Evolutionary conservation across 2,888 invertebrate genomes (phyloP).

Genomic region (Heliconius hortense): DNA sequence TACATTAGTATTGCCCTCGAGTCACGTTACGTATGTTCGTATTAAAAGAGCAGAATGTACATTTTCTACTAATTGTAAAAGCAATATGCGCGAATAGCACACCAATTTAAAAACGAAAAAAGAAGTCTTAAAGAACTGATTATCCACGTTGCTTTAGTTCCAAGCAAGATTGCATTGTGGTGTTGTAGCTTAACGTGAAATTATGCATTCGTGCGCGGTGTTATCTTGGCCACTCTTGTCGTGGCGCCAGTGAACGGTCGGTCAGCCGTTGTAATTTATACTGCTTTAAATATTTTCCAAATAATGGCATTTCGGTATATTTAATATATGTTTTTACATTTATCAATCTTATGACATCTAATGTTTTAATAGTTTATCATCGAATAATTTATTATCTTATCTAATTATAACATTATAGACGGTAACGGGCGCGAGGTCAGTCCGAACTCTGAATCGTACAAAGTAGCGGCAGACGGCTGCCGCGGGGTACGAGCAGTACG

Average conservation of each 20-base stretch:
- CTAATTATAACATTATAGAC: neutral
- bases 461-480: conserved; percentile 46
- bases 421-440: conserved; percentile 39
- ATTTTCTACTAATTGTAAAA: conserved; percentile 20
- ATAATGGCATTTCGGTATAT: neutral
- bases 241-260: conserved; percentile 59
- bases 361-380: neutral
- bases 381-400: no score
- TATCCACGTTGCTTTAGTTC: conserved; percentile 69
- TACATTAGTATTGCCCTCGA: conserved; percentile 43
- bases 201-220: conserved; percentile 74
- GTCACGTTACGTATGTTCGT: conserved; percentile 33
- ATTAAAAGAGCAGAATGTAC: conserved; percentile 15
- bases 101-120: conserved; percentile 40
- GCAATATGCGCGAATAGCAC: conserved; percentile 15
- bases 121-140: conserved; percentile 67
- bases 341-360: neutral
- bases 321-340: neutral
- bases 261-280: conserved; percentile 67
- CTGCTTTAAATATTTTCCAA: conserved; percentile 55
- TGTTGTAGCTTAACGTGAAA: conserved; percentile 72
- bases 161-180: conserved; percentile 69
- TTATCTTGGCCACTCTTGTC: conserved; percentile 72
- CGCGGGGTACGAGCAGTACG: conserved; percentile 47
- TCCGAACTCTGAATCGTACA: conserved; percentile 43